These are phyloP conservation scores for Ostrea edulis DNA, from an alignment of 1,140 invertebrate species.

Conservation along the genomic window DNA sequence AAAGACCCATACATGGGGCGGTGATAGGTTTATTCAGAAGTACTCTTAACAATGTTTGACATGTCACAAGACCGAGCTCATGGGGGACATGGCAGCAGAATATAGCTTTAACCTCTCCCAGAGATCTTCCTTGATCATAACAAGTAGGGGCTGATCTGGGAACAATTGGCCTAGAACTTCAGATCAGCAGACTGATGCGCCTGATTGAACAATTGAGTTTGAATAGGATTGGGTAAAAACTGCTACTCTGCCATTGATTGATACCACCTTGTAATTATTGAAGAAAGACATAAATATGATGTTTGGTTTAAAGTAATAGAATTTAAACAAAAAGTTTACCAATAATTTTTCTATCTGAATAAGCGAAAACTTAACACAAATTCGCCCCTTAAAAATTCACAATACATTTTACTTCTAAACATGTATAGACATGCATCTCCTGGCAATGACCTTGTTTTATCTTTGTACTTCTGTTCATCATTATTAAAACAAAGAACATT, in stretches of 20 bases:
- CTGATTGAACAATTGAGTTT: background rate
- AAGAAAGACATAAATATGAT: too few relatives aligned
- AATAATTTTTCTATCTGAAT: background rate
- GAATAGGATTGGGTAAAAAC: background rate
- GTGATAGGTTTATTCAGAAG: background rate
- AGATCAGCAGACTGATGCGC: slow-evolving; percentile 1
- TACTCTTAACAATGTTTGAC: background rate
- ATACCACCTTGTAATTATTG: background rate
- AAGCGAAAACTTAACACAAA: background rate
- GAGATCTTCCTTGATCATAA: background rate
- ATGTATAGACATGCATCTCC: background rate
- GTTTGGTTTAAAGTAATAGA: background rate
- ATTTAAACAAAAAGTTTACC: background rate
- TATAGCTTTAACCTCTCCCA: background rate
- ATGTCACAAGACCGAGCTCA: slow-evolving; percentile 7
- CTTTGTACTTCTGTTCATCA: background rate
- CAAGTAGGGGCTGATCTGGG: background rate
- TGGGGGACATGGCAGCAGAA: background rate
- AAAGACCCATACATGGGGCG: background rate
- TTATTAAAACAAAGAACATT: background rate
- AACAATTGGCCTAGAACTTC: background rate
- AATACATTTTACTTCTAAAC: background rate
- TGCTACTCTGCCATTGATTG: background rate
- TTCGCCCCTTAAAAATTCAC: background rate
- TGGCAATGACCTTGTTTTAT: background rate